Conservation (phyloP, 2,113 vertebrate species). For the Tretioscincus oriximinensis region DNA sequence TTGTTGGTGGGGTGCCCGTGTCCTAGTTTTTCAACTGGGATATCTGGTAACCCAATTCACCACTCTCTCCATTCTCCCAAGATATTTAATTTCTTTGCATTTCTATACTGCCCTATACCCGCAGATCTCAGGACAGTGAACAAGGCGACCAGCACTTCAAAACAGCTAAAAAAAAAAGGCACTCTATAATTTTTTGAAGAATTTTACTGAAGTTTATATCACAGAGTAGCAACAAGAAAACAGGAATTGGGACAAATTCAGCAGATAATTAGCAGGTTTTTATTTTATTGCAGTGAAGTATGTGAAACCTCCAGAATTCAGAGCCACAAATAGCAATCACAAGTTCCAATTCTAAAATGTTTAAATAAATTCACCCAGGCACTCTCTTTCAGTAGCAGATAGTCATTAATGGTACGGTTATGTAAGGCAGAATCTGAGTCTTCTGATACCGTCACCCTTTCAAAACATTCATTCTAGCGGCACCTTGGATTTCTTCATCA, state of each 20-base stretch:
- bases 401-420: not conserved
- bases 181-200: not conserved
- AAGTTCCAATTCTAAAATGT: not conserved
- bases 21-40: too few relatives aligned
- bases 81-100: too few relatives aligned
- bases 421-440: not conserved
- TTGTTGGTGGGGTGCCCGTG: too few relatives aligned
- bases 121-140: too few relatives aligned
- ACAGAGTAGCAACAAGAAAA: not conserved
- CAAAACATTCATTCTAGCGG: not conserved
- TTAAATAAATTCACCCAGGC: not conserved
- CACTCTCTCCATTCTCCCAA: too few relatives aligned
- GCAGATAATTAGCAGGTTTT: not conserved
- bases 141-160: too few relatives aligned
- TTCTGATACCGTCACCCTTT: not conserved
- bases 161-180: not conserved
- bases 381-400: not conserved
- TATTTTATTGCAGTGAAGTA: not conserved
- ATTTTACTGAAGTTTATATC: not conserved
- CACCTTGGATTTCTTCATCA: not conserved
- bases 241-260: not conserved
- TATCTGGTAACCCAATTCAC: too few relatives aligned
- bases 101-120: too few relatives aligned
- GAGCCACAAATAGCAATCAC: not conserved
- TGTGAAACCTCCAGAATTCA: not conserved